Percentiles rank a stretch among this genome's conserved stretches.
Conservation (phyloP, 2,113 vertebrate species). For the Zosterops hypoxanthus region DNA sequence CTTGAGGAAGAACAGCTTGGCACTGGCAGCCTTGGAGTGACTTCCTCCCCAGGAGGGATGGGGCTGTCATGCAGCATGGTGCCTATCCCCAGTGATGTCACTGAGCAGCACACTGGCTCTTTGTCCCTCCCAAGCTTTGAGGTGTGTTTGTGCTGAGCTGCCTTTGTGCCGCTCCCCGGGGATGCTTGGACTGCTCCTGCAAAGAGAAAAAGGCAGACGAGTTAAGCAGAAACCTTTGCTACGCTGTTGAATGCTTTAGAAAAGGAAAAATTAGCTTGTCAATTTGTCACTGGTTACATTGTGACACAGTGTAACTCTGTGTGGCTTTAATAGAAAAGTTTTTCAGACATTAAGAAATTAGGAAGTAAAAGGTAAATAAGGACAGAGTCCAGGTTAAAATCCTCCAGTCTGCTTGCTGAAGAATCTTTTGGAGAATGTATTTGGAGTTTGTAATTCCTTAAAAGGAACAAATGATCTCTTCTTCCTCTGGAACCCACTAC, state of each 20-base stretch:
- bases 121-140: neutral
- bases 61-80: neutral
- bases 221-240: neutral
- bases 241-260: neutral
- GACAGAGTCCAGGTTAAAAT: neutral
- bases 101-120: neutral
- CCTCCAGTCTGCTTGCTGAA: neutral
- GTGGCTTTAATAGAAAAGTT: neutral
- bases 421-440: neutral
- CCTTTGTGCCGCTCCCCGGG: neutral
- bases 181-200: neutral
- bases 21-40: neutral
- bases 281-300: neutral
- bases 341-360: neutral
- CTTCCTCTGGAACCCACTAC: neutral
- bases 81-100: neutral
- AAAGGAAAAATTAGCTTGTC: neutral
- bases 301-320: neutral
- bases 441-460: neutral
- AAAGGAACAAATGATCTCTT: neutral
- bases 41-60: neutral
- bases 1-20: neutral
- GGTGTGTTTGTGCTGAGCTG: neutral
- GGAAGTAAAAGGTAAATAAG: neutral
- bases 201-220: neutral